Evolutionary conservation across 2,113 vertebrate genomes (phyloP).

Genomic region (Burhinus bistriatus): DNA sequence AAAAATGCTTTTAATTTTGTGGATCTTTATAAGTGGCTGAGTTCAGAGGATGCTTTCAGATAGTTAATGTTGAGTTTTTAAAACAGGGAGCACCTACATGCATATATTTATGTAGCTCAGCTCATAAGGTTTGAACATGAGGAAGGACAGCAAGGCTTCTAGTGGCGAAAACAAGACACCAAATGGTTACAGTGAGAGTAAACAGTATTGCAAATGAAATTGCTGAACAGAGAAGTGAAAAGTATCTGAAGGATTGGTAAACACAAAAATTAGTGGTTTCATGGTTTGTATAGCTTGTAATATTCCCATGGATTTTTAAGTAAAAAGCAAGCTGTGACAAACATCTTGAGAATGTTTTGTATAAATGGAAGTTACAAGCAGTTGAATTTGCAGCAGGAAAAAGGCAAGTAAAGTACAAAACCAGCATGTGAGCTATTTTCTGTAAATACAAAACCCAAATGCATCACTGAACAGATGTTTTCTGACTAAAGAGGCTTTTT

Average conservation of each 20-base stretch:
- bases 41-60: neutral
- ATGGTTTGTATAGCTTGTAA: neutral
- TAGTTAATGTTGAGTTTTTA: neutral
- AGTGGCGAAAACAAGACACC: neutral
- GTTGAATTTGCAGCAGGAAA: neutral
- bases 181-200: neutral
- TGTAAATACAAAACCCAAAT: neutral
- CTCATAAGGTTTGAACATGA: neutral
- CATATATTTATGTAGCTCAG: neutral
- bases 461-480: neutral
- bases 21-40: neutral
- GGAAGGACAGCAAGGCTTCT: neutral
- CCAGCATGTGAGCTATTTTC: neutral
- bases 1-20: neutral
- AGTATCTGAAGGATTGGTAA: neutral
- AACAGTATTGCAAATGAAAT: neutral
- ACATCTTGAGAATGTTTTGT: neutral
- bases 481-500: neutral
- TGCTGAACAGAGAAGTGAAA: neutral
- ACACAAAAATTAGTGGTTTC: neutral
- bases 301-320: conserved; percentile 19
- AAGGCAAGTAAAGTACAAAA: neutral
- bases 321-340: conserved; percentile 48
- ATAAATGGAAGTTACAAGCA: neutral
- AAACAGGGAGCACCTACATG: fast-evolving